These are phyloP conservation scores for Ptychodera flava DNA, from an alignment of 35 echinoderm and acorn worm species.

Conservation along the genomic window DNA sequence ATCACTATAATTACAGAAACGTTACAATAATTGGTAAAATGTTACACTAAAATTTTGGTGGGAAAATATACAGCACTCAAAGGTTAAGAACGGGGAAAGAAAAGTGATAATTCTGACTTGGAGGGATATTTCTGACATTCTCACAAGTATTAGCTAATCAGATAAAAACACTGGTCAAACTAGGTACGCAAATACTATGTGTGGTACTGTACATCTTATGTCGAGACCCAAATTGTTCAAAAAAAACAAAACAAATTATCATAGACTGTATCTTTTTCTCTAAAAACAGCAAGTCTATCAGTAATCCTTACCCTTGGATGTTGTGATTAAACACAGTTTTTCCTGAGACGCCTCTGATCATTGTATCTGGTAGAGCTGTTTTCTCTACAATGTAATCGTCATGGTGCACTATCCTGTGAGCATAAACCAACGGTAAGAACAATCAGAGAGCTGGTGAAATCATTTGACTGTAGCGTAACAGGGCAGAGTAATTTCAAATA, in stretches of 20 bases:
- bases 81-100: too few species aligned
- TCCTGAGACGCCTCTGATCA: constrained; percentile 73
- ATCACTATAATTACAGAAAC: too few species aligned
- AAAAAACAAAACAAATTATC: neutral
- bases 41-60: too few species aligned
- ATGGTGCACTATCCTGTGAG: constrained; percentile 10
- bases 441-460: neutral
- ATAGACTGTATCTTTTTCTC: neutral
- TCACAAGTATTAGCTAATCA: too few species aligned
- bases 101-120: too few species aligned
- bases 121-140: too few species aligned
- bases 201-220: neutral
- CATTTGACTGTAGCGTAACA: neutral
- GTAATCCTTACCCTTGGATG: constrained; percentile 50
- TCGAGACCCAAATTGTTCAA: neutral
- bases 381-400: constrained; percentile 86
- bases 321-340: constrained; percentile 84
- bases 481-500: too few species aligned
- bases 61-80: too few species aligned
- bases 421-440: neutral
- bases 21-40: too few species aligned
- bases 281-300: neutral
- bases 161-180: neutral
- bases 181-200: neutral
- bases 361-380: constrained; percentile 77